phyloP scores from a whole-genome alignment of 2,797 vertebrate species.

The Cynopterus sphinx region DNA sequence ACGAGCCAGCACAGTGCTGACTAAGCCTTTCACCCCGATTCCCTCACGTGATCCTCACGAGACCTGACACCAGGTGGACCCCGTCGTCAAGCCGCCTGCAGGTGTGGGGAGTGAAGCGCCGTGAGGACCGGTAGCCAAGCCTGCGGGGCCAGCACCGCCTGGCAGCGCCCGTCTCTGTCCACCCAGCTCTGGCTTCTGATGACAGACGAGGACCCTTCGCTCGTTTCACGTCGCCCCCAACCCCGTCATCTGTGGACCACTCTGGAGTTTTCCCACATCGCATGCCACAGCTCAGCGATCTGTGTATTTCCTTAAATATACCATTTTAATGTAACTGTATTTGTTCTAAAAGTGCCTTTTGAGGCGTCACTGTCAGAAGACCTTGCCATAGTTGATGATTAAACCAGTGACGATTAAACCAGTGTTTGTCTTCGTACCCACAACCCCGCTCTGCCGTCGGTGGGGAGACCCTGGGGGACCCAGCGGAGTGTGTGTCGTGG shows the following conservation, averaged over 20 bases:
- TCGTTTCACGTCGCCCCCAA: rapidly evolving
- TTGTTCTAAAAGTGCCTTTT: not conserved
- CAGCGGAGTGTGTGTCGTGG: not conserved
- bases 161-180: rapidly evolving
- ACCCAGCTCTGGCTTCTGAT: rapidly evolving
- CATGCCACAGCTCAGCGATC: rapidly evolving
- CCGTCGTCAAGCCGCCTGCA: too few species aligned
- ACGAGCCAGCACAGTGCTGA: rapidly evolving
- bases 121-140: rapidly evolving
- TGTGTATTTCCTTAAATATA: not conserved
- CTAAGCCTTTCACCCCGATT: rapidly evolving
- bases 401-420: not conserved
- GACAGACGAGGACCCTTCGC: rapidly evolving
- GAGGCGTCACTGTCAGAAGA: not conserved
- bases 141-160: rapidly evolving
- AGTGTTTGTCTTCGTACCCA: not conserved
- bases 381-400: not conserved
- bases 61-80: rapidly evolving
- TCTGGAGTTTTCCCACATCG: not conserved
- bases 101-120: not conserved
- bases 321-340: not conserved
- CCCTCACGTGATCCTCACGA: not conserved
- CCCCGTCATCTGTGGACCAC: too few species aligned
- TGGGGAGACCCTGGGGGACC: not conserved
- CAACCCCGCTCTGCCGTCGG: not conserved